Evolutionary conservation across 2,888 invertebrate species (phyloP).

Genomic region (Magallana nippona): DNA sequence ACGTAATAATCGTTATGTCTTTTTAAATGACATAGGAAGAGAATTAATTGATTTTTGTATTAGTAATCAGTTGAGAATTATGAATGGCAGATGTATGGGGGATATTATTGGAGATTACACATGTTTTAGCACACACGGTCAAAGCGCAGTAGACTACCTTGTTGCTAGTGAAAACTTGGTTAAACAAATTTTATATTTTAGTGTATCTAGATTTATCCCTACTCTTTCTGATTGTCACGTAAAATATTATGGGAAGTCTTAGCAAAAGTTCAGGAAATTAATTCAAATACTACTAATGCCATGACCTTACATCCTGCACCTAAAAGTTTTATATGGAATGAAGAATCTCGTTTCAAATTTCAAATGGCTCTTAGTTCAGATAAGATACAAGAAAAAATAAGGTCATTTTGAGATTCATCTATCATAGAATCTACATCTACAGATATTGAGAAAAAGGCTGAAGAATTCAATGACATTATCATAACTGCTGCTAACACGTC

Average conservation of each 20-base stretch:
- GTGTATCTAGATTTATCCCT: slow-evolving; percentile 35
- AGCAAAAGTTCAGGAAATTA: not conserved
- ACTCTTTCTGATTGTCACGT: slow-evolving; percentile 42
- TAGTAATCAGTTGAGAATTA: slow-evolving; percentile 40
- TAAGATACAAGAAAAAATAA: slow-evolving; percentile 2
- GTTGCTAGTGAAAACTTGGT: not conserved
- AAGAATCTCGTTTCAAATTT: not conserved
- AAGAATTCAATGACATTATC: slow-evolving; percentile 11
- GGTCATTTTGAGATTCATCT: not conserved
- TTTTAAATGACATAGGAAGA: slow-evolving; percentile 38
- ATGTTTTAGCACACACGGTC: too few species aligned
- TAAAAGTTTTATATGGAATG: slow-evolving; percentile 21
- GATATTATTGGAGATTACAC: not conserved
- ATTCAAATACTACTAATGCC: not conserved
- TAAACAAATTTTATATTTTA: slow-evolving; percentile 40
- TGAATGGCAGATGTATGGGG: slow-evolving; percentile 46
- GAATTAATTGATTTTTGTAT: slow-evolving; percentile 45
- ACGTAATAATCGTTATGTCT: not conserved
- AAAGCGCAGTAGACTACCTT: too few species aligned
- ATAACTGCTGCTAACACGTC: slow-evolving; percentile 19
- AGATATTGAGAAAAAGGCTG: slow-evolving; percentile 8
- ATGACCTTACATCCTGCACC: not conserved
- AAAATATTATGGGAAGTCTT: slow-evolving; percentile 34
- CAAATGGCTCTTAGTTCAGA: not conserved
- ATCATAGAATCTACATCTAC: not conserved